These are phyloP conservation scores for Sisyra terminalis DNA, from an alignment of 2,888 invertebrate genomes.

Conservation along the genomic window DNA sequence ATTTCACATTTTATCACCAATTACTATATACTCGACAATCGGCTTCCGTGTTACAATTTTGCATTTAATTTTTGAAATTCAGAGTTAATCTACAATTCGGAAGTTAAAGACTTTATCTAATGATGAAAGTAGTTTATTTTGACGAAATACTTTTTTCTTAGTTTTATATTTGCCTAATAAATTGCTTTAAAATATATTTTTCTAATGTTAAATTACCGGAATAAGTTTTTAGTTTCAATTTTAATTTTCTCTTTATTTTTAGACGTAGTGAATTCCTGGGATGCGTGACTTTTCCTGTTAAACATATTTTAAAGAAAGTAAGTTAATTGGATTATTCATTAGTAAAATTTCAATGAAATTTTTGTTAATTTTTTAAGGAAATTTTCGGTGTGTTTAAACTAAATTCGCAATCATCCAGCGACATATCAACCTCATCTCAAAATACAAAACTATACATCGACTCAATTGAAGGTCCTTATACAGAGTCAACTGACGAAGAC, in stretches of 20 bases:
- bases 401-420: constrained; percentile 42
- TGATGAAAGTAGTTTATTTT: too few relatives aligned
- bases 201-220: too few relatives aligned
- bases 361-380: constrained; percentile 23
- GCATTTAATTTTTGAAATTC: too few relatives aligned
- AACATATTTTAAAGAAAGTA: constrained; percentile 61
- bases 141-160: too few relatives aligned
- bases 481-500: constrained; percentile 1
- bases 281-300: constrained; percentile 82
- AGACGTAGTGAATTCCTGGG: constrained; percentile 89
- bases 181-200: too few relatives aligned
- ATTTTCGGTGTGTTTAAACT: constrained; percentile 56
- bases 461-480: constrained; percentile 3
- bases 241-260: constrained; percentile 37
- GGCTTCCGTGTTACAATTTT: too few relatives aligned
- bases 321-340: constrained; percentile 24
- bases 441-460: neutral
- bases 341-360: neutral
- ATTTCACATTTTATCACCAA: too few relatives aligned
- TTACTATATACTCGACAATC: too few relatives aligned
- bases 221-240: constrained; percentile 8
- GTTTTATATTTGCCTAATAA: too few relatives aligned
- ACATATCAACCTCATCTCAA: constrained; percentile 20
- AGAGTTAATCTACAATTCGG: too few relatives aligned
- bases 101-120: too few relatives aligned